A percentile compares a stretch with the other conserved stretches of the same genome.
phyloP scores from a whole-genome alignment of 2,113 vertebrate genomes.

The Haplotaxodon microlepis region DNA sequence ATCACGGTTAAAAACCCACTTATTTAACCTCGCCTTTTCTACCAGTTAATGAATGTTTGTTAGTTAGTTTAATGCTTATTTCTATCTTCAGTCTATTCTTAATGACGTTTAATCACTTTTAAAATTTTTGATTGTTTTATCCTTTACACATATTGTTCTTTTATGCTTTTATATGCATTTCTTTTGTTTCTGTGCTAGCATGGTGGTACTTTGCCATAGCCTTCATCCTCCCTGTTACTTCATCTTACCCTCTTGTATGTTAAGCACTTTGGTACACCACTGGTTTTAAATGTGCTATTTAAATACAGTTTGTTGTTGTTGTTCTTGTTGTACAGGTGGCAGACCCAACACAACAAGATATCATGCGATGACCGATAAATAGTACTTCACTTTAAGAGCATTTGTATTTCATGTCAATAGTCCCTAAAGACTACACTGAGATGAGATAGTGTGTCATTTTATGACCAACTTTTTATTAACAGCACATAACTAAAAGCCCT shows the following conservation, averaged over 20 bases:
- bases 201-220: background rate
- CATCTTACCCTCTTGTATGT: background rate
- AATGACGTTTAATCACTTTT: background rate
- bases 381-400: background rate
- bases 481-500: background rate
- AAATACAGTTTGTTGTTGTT: background rate
- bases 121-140: background rate
- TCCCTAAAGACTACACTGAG: background rate
- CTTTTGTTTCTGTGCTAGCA: background rate
- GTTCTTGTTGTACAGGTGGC: background rate
- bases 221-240: background rate
- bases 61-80: background rate
- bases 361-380: background rate
- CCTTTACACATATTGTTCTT: background rate
- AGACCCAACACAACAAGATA: background rate
- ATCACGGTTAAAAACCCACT: background rate
- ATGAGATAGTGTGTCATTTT: background rate
- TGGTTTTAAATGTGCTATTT: background rate
- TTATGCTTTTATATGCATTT: background rate
- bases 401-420: background rate
- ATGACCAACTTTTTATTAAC: background rate
- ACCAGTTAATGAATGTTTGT: background rate
- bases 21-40: background rate
- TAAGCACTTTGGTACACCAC: background rate
- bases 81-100: background rate